phyloP scores from a whole-genome alignment of 2,113 vertebrate species.

The Morone chrysops region DNA sequence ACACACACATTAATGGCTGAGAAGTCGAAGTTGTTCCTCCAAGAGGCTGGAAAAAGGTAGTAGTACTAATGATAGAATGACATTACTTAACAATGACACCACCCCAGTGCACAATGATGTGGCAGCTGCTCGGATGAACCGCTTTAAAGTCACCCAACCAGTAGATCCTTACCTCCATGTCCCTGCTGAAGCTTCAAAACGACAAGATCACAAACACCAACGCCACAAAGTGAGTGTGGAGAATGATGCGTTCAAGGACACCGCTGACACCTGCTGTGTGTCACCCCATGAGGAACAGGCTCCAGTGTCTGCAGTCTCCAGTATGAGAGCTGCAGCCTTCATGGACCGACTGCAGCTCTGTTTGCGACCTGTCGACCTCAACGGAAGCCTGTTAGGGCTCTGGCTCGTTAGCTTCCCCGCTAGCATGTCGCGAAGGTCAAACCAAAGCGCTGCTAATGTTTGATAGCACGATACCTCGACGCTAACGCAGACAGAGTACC shows the following conservation, averaged over 20 bases:
- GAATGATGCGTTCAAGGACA: conserved; percentile 47
- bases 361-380: background rate
- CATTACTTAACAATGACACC: background rate
- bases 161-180: background rate
- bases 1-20: no score
- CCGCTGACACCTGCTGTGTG: background rate
- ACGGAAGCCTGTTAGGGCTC: background rate
- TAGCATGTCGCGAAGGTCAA: conserved; percentile 59
- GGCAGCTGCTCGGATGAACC: no score
- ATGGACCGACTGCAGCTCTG: no score
- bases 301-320: background rate
- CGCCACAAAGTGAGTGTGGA: rapidly evolving
- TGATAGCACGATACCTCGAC: background rate
- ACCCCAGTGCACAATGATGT: background rate
- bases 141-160: background rate
- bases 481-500: no score
- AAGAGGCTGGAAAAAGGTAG: no score
- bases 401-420: conserved; percentile 36
- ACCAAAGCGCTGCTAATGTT: background rate
- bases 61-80: background rate
- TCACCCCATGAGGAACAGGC: background rate
- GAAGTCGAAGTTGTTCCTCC: no score
- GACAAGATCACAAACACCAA: background rate
- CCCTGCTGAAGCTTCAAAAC: background rate
- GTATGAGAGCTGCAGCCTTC: background rate